A percentile compares a stretch with the other conserved stretches of the same genome.
Conservation (phyloP, 2,888 invertebrate genomes). For the Dilophus febrilis region DNA sequence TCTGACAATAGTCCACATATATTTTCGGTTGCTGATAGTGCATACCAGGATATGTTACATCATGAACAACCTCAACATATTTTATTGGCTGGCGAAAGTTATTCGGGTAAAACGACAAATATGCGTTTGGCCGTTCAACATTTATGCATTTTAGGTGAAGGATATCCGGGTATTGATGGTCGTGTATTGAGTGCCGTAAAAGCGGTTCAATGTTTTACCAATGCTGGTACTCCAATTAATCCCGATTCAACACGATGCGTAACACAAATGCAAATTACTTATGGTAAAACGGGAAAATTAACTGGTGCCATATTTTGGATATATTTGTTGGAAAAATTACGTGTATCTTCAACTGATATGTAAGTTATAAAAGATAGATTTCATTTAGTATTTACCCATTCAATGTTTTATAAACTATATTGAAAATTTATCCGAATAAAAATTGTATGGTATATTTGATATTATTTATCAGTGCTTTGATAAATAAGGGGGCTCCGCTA, state of each 20-base stretch:
- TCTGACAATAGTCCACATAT: slow-evolving; percentile 84
- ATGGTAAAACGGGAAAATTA: slow-evolving; percentile 66
- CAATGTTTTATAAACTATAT: too few relatives aligned
- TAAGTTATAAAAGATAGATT: too few relatives aligned
- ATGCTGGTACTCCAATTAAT: slow-evolving; percentile 73
- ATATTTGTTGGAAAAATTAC: slow-evolving; percentile 75
- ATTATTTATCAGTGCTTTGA: too few relatives aligned
- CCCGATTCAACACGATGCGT: slow-evolving; percentile 72
- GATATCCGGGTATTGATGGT: slow-evolving; percentile 27
- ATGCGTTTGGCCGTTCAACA: slow-evolving; percentile 64
- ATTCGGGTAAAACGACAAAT: slow-evolving; percentile 80
- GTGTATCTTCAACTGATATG: slow-evolving; percentile 66
- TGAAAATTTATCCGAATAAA: too few relatives aligned
- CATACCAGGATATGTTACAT: slow-evolving; percentile 80
- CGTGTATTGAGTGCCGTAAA: neutral
- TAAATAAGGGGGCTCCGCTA: too few relatives aligned
- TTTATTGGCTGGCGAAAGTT: slow-evolving; percentile 76
- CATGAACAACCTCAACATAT: slow-evolving; percentile 75
- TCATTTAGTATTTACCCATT: too few relatives aligned
- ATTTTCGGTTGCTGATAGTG: slow-evolving; percentile 74
- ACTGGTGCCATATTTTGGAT: slow-evolving; percentile 77
- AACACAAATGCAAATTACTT: slow-evolving; percentile 65
- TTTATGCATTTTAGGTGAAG: slow-evolving; percentile 64
- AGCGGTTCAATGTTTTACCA: slow-evolving; percentile 59
- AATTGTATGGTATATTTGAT: too few relatives aligned